Base-by-base conservation (phyloP, 2,888 invertebrate species). In the Coenonympha glycerion region DNA sequence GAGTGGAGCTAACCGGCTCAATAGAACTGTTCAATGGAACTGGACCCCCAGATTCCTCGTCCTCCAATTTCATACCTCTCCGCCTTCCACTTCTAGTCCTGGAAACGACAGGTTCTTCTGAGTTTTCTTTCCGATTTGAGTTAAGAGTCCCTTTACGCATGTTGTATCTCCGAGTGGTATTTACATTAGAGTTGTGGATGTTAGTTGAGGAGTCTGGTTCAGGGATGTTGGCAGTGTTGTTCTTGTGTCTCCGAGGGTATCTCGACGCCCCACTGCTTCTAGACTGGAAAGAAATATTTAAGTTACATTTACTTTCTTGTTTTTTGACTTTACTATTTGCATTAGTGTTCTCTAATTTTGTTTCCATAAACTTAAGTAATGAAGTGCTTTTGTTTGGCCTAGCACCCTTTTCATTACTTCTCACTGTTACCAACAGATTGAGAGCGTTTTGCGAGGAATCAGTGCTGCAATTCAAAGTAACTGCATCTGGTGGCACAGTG, bases 371-470 rank as follows among this genome's bases (percentile, higher is more conserved):
- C 54, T 83, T 85, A 3, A 79, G 55, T 44, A 79, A 34, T 0
- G 85, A 82, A 40, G 83, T 83, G 44, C 72, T 68, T 53, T 72
- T 76, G 50, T 67, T 70, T 1, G 76, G 58, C 60, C 67, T 76
- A 3, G 55, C 47, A 18, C 68, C 40, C 49, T 65, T 76, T 0
- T 71, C 64, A 55, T 66, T 66, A 40, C 63, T 69, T 36, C 74
- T 74, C 1, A 66, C 53, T 30, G 81, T 76, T 9, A 83, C 71
- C 42, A 83, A 61, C 55, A n/a, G n/a, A n/a, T 80, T 83, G 3
- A 85, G 65, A 6, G 79, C 63, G 62, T 85, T 83, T 31, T 77
- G 80, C 4, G 84, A 82, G 0, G 81, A 80, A 47, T 83, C 83
- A 1, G 77, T 80, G 37, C 85, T 85, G 52, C 71, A 76, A 53